Evolutionary conservation across 1,140 invertebrate species (phyloP), one percentile per base, ranked within the genome.

Genomic region (Nymphalis io): DNA sequence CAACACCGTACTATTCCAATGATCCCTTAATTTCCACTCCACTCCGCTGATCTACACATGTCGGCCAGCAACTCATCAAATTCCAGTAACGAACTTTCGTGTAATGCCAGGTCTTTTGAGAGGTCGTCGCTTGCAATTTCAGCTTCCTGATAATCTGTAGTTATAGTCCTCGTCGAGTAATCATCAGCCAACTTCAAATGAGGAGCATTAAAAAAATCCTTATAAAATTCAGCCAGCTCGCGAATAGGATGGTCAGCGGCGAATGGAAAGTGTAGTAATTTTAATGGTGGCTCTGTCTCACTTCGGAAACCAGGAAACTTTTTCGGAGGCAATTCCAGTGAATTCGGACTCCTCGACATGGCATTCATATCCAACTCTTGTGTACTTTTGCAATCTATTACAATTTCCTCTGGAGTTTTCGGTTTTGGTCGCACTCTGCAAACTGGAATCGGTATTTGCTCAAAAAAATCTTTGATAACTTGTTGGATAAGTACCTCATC

Each of bases 191-290:
- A 65, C 44, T 89, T 90, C 46, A 90, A 80, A 78, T 89, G 84
- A 21, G 89, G 89, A 3, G 89, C 89, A 60, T 91, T 91, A 65
- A 91, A 91, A 57, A 91, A 88, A 21, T 91, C 89, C 68, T 90
- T 90, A 65, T 91, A 91, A 76, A 91, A 91, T 66, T 91, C 89
- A 0, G 89, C 88, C 51, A 90, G 60, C 67, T 91, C 88, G n/a
- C 87, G 81, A 55, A 91, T 88, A 3, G 89, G 89, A 70, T 90
- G 88, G 23, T 86, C 78, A 53, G 90, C 89, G 1, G 89, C 89
- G 40, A 91, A 91, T 11, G 89, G 86, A 60, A 89, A 91, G 27
- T 83, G 79, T 2, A 91, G 60, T 8, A 90, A 60, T 62, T 91
- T 90, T 51, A 91, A 60, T 0, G 88, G 89, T 0, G 88, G 88